phyloP scores from a whole-genome alignment of 2,113 vertebrate species.

The Coregonus clupeaformis region DNA sequence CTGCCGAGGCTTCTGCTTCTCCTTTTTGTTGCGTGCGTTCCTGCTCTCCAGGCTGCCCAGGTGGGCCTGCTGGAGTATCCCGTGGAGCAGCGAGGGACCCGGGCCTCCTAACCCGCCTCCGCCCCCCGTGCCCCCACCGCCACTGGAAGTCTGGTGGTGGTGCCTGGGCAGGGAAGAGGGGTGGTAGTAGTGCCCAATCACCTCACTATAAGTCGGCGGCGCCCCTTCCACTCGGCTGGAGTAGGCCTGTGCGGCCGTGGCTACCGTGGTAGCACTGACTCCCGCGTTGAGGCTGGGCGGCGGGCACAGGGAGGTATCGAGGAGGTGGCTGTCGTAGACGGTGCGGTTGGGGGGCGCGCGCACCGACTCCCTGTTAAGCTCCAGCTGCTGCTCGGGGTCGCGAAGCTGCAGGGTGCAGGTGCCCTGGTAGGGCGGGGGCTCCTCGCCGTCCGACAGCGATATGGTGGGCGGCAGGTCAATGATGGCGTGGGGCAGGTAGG shows the following conservation, averaged over 20 bases:
- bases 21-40: constrained; percentile 78
- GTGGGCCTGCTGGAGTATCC: constrained; percentile 61
- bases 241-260: constrained; percentile 68
- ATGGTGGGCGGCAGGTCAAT: constrained; percentile 95
- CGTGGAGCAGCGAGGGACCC: constrained; percentile 60
- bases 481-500: constrained; percentile 89
- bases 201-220: constrained; percentile 91
- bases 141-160: constrained; percentile 37
- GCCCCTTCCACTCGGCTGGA: constrained; percentile 83
- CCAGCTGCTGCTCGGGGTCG: constrained; percentile 94
- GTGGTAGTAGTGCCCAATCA: constrained; percentile 90
- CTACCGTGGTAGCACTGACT: constrained; percentile 77
- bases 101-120: background rate
- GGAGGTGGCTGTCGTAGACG: constrained; percentile 91
- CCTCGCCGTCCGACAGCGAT: constrained; percentile 93
- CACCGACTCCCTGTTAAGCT: constrained; percentile 95
- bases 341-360: constrained; percentile 92
- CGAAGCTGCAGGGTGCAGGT: constrained; percentile 92
- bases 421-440: constrained; percentile 93
- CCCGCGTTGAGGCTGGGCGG: constrained; percentile 86
- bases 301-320: constrained; percentile 73
- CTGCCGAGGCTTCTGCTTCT: constrained; percentile 86
- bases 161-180: constrained; percentile 76
- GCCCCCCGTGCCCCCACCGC: too few species aligned
- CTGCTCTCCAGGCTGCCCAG: constrained; percentile 80